Conservation (phyloP, 2,113 vertebrate species). For the Nerophis lumbriciformis region DNA sequence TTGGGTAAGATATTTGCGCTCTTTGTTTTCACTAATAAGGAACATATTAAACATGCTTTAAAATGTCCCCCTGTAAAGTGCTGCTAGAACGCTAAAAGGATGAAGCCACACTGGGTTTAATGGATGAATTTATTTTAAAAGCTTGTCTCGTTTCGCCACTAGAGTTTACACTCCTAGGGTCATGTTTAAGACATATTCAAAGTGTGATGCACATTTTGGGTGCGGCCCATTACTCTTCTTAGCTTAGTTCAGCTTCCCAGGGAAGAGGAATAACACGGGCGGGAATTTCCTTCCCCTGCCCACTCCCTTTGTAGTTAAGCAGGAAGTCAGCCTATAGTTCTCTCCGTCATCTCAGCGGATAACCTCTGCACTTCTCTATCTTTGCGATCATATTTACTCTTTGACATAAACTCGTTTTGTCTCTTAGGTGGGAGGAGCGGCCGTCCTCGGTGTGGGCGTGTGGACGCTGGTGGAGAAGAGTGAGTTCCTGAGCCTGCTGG, state of each 20-base stretch:
- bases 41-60: not conserved
- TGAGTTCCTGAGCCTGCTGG: conserved; percentile 78
- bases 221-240: not conserved
- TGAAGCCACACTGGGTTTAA: not conserved
- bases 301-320: conserved; percentile 21
- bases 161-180: conserved; percentile 6
- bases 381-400: not conserved
- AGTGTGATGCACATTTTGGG: conserved; percentile 3
- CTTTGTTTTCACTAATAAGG: conserved; percentile 22
- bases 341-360: too few relatives aligned
- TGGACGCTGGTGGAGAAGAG: conserved; percentile 84
- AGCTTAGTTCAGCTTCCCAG: too few relatives aligned
- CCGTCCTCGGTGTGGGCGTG: conserved; percentile 76
- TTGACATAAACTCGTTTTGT: conserved; percentile 7
- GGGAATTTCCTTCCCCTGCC: conserved; percentile 57
- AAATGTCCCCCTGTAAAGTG: conserved; percentile 8
- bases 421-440: conserved; percentile 73
- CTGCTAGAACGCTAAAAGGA: not conserved
- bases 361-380: not conserved
- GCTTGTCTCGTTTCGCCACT: conserved; percentile 27
- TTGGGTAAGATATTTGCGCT: conserved; percentile 75
- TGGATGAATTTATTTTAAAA: conserved; percentile 47
- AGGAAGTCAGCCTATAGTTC: conserved; percentile 35
- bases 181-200: conserved; percentile 4
- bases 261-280: conserved; percentile 11